Base-by-base conservation (phyloP, 2,888 invertebrate species). In the Ennomos quercinarius region DNA sequence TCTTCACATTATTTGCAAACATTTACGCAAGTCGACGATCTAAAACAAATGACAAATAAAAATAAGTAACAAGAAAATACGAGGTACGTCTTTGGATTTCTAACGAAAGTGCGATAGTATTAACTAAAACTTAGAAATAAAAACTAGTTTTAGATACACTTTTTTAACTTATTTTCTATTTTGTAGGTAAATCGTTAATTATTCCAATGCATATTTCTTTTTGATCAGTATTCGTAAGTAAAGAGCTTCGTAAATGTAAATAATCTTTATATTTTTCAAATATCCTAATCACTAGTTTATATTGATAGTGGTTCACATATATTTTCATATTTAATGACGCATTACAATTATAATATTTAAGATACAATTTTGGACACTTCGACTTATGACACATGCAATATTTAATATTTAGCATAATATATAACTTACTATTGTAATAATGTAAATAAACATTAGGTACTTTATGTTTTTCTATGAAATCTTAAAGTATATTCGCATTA, bases 301-400 rank as follows among this genome's bases (percentile, higher is more conserved):
- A 10, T 40, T 47, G 48, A 47, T 74, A 51, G 56, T 39, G 43
- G 35, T 56, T 63, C 36, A 47, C 85, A 85, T 90, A 90, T 89
- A 87, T 90, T 90, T 90, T 86, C 87, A 84, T 83, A 85, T 74
- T 27, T 55, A 59, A 39, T 44, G 34, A 52, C 13, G 36, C 50
- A 38, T 49, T 37, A 51, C 56, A 50, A 65, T 27, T 27, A 27
- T 27, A 27, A 27, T 1, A 57, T 66, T 64, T 68, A 65, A 63
- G 61, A 73, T 61, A 66, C 63, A 9, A 69, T 69, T 72, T 77
- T 75, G 75, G 75, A 84, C 82, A 85, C 77, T 77, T 78, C 44
- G 51, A 86, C 84, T 87, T 88, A 86, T 84, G 86, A 88, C 77
- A 80, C 76, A 80, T 81, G 89, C 89, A 89, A 89, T 90, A 89